Evolutionary conservation across 1,140 invertebrate species (phyloP).

Genomic region (Conus ventricosus): DNA sequence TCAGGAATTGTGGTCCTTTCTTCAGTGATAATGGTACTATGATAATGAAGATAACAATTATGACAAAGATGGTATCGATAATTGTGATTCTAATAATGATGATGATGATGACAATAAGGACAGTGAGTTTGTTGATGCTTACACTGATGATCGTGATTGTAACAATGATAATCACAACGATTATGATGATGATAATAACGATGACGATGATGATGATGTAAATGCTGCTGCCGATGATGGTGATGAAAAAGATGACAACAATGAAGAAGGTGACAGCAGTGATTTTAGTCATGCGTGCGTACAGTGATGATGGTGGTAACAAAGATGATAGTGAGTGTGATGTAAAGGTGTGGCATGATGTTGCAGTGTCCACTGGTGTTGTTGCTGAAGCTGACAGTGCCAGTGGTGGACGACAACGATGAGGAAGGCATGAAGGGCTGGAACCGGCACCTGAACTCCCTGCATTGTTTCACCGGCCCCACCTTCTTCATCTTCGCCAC

Average conservation of each 20-base stretch:
- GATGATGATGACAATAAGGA: background rate
- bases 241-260: background rate
- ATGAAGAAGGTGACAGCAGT: background rate
- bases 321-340: background rate
- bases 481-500: conserved; percentile 74
- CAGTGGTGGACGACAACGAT: conserved; percentile 78
- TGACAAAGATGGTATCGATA: too few species aligned
- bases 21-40: too few species aligned
- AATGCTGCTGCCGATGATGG: conserved; percentile 10
- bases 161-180: background rate
- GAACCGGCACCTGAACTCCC: conserved; percentile 78
- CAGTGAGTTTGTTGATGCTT: too few species aligned
- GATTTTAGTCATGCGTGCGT: too few species aligned
- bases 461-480: conserved; percentile 79
- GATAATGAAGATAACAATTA: too few species aligned
- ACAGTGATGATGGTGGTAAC: background rate
- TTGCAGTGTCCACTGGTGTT: conserved; percentile 77
- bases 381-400: conserved; percentile 79
- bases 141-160: background rate
- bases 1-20: too few species aligned
- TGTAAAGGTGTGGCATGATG: conserved; percentile 3
- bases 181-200: background rate
- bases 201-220: background rate
- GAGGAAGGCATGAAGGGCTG: conserved; percentile 78
- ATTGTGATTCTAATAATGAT: background rate